A percentile compares a stretch with the other conserved stretches of the same genome.
These are phyloP conservation scores for Hydrochoerus hydrochaeris DNA, from an alignment of 2,113 vertebrate genomes.

Conservation along the genomic window DNA sequence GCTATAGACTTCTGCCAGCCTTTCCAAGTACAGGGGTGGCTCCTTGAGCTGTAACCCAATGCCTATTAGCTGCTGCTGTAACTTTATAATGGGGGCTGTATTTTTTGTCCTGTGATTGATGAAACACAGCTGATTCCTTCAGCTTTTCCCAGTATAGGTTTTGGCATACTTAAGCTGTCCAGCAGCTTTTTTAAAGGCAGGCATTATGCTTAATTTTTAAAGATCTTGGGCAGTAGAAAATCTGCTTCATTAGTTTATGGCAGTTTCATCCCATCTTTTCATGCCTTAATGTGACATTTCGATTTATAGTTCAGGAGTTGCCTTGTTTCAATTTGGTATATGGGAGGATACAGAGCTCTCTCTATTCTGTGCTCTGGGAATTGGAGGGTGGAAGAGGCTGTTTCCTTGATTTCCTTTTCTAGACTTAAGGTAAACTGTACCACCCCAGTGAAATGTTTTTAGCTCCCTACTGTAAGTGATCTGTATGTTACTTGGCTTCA, in stretches of 20 bases:
- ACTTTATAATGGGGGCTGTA: not conserved
- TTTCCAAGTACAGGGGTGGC: slow-evolving; percentile 55
- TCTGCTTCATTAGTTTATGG: not conserved
- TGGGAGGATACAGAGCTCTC: not conserved
- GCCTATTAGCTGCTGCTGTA: not conserved
- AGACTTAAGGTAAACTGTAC: slow-evolving; percentile 34
- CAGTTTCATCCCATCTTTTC: not conserved
- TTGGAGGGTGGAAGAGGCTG: not conserved
- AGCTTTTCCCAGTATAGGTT: not conserved
- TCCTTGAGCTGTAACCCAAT: slow-evolving; percentile 38
- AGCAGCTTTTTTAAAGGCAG: not conserved
- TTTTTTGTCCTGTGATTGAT: not conserved
- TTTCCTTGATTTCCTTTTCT: not conserved
- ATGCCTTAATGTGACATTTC: not conserved
- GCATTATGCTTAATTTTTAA: not conserved
- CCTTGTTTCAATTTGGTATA: not conserved
- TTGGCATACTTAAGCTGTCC: not conserved
- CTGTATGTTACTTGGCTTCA: not conserved
- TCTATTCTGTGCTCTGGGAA: not conserved
- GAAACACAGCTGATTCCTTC: not conserved
- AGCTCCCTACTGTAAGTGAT: not conserved
- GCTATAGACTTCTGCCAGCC: slow-evolving; percentile 19
- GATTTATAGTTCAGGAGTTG: not conserved
- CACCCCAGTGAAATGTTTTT: not conserved
- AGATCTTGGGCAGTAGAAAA: slow-evolving; percentile 13